Percentiles rank a stretch among this genome's conserved stretches.
Evolutionary conservation across 1,140 invertebrate species (phyloP).

Genomic region (Drosophila seguyi): DNA sequence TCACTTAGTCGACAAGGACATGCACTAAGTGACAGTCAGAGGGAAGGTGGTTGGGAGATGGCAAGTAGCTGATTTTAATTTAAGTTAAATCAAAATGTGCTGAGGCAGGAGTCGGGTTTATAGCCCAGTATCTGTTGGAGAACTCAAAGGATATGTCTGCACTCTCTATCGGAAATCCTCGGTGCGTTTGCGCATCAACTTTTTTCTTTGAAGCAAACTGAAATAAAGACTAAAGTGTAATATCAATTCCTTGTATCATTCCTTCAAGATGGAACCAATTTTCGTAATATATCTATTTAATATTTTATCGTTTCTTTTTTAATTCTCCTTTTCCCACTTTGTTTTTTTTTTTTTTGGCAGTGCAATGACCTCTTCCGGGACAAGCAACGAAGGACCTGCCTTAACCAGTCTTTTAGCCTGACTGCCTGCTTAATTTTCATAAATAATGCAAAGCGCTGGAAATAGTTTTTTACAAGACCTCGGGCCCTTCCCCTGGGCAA

Average conservation of each 20-base stretch:
- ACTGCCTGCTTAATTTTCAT: constrained; percentile 35
- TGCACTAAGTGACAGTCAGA: constrained; percentile 33
- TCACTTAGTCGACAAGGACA: constrained; percentile 46
- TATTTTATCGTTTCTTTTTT: too few species aligned
- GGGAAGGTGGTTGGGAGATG: neutral
- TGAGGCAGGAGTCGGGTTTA: constrained; percentile 40
- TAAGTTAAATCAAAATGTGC: constrained; percentile 66
- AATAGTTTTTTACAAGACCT: constrained; percentile 18
- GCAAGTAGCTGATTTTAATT: constrained; percentile 62
- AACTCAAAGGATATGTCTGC: constrained; percentile 15
- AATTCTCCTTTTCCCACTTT: neutral
- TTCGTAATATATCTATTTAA: too few species aligned
- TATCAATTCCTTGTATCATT: neutral
- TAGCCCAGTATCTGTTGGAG: constrained; percentile 1
- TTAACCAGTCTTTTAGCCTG: constrained; percentile 27
- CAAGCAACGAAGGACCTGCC: neutral
- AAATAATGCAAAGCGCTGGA: constrained; percentile 58
- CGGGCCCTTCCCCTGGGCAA: too few species aligned
- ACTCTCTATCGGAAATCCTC: neutral
- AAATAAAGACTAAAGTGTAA: neutral
- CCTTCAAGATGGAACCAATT: too few species aligned
- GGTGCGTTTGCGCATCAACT: constrained; percentile 26
- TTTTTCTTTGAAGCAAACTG: neutral
- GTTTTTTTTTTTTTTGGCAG: neutral
- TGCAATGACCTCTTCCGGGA: neutral